Evolutionary conservation across 2,888 invertebrate species (phyloP), one percentile per base, ranked within the genome.

Genomic region (Troides aeacus): DNA sequence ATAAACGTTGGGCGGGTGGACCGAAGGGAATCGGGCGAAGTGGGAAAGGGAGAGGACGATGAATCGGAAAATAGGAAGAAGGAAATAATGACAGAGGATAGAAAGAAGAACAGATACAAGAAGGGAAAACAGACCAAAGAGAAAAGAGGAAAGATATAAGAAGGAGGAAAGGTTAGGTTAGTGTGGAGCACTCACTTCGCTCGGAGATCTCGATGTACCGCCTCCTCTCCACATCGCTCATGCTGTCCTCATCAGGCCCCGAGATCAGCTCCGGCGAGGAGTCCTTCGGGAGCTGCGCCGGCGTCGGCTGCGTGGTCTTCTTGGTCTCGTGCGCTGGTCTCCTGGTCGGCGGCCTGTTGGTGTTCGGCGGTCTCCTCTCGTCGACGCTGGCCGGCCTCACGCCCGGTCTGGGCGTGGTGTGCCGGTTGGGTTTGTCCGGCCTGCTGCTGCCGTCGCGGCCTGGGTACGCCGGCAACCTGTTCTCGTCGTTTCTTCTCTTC

Each of bases 171-270:
- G 3, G 30, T 30, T 0, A 4, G 5, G 5, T 30, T 30, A 30
- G 30, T 30, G 21, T 30, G 10, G 12, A n/a, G 21, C 21, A 56
- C n/a, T 87, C 73, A 91, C 91, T 88, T 71, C 76, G 81, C 53
- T 91, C 91, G 42, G 87, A 81, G 3, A 87, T 64, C n/a, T 87
- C 84, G 0, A 82, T 75, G 18, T 85, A 85, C 60, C 84, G 76
- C 50, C 83, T 83, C 72, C 83, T 88, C 57, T 90, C 85, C 0
- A 74, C 77, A 0, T 79, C 79, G 5, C 77, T 81, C 88, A 90
- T 89, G 1, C 77, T 82, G 70, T 89, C 89, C 70, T 87, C 90
- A 75, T 89, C 83, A 0, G 84, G 84, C 0, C 89, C 91, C 0
- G 84, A 75, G 15, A 84, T 75, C 0, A 89, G 72, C 21, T 83